These are phyloP conservation scores for Eupithecia tripunctaria DNA, from an alignment of 2,888 invertebrate genomes.

Conservation along the genomic window DNA sequence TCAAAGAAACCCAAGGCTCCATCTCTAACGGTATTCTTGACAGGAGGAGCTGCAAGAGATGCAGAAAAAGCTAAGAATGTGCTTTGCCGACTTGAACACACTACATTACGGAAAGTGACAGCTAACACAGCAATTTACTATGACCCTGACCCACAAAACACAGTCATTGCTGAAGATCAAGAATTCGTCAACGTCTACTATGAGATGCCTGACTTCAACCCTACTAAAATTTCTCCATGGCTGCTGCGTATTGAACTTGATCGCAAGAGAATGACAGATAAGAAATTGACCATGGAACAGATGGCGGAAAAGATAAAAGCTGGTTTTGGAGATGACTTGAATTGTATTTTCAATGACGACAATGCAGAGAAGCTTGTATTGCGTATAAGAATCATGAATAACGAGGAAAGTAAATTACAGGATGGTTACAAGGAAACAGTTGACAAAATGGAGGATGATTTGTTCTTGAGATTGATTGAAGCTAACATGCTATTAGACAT, in stretches of 20 bases:
- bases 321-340: constrained; percentile 99
- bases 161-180: constrained; percentile 99
- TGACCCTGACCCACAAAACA: constrained; percentile 99
- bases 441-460: constrained; percentile 99
- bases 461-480: constrained; percentile 99
- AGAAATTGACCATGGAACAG: constrained; percentile 99
- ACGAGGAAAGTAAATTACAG: constrained; percentile 95
- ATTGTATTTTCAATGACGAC: constrained; percentile 99
- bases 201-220: constrained; percentile 99
- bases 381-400: constrained; percentile 99
- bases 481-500: constrained; percentile 99
- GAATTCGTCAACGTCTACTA: constrained; percentile 99
- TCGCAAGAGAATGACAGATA: constrained; percentile 99
- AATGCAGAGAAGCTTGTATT: constrained; percentile 99
- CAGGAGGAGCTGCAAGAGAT: constrained; percentile 98
- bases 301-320: constrained; percentile 99
- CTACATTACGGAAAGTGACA: constrained; percentile 97
- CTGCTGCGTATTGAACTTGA: constrained; percentile 98
- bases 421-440: constrained; percentile 94
- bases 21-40: constrained; percentile 98
- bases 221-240: constrained; percentile 99
- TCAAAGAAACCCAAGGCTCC: constrained; percentile 99
- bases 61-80: constrained; percentile 99
- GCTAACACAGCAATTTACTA: constrained; percentile 99
- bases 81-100: constrained; percentile 98